Percentiles rank a stretch among this genome's conserved stretches.
Conservation (phyloP, 2,797 vertebrate genomes). For the Cynopterus sphinx region DNA sequence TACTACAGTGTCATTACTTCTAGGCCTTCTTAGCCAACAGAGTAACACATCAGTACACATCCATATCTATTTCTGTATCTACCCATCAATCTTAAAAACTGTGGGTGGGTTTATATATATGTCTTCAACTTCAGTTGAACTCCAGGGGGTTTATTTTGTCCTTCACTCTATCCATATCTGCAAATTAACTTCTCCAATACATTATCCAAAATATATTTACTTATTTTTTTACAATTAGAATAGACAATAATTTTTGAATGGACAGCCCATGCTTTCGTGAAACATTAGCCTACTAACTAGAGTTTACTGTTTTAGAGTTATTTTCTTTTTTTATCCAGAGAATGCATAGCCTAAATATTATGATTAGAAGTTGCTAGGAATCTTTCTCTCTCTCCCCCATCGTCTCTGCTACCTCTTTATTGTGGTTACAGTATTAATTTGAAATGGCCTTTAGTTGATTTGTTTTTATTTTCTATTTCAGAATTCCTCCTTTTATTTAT, state of each 20-base stretch:
- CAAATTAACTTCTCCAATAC: background rate
- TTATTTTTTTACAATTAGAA: background rate
- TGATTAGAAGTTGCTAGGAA: background rate
- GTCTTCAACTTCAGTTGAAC: background rate
- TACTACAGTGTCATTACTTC: background rate
- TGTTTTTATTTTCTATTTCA: background rate
- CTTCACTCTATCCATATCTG: background rate
- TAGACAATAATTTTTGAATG: background rate
- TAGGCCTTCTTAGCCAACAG: background rate
- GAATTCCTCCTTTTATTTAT: background rate
- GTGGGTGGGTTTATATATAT: background rate
- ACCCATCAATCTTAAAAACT: background rate
- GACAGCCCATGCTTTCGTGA: background rate
- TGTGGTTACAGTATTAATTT: background rate
- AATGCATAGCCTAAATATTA: background rate
- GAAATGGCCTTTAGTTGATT: background rate
- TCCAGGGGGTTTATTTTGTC: background rate
- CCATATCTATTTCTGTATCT: background rate
- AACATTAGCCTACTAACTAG: background rate
- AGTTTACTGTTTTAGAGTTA: background rate
- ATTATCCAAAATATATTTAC: background rate
- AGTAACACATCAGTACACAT: background rate
- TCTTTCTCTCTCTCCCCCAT: background rate
- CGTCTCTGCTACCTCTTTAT: background rate
- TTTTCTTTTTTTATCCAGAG: background rate